Evolutionary conservation across 2,797 vertebrate genomes (phyloP).

Genomic region (Malacoctenus gilli): DNA sequence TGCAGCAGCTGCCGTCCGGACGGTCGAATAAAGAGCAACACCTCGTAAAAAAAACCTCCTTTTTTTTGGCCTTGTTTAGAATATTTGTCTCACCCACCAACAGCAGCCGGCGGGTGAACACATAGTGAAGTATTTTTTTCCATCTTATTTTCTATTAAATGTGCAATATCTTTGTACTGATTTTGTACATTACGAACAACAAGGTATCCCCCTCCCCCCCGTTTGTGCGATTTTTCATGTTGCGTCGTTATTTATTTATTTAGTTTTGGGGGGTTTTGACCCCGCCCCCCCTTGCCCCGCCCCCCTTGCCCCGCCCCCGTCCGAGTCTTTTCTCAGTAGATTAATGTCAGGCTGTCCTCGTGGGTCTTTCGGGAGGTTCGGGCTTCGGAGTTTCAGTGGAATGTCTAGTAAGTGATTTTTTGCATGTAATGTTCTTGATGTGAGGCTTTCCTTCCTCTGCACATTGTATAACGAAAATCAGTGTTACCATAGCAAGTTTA

Average conservation of each 20-base stretch:
- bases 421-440: conserved; percentile 89
- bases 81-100: conserved; percentile 51
- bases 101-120: conserved; percentile 53
- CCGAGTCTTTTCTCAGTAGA: conserved; percentile 64
- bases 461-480: conserved; percentile 90
- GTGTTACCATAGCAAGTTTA: conserved; percentile 87
- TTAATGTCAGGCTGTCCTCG: conserved; percentile 66
- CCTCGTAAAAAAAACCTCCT: conserved; percentile 41
- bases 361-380: conserved; percentile 57
- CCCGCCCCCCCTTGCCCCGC: conserved; percentile 52
- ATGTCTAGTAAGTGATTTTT: conserved; percentile 80
- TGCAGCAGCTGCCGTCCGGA: conserved; percentile 67
- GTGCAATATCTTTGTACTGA: conserved; percentile 83
- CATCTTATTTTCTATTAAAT: conserved; percentile 63
- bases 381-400: conserved; percentile 81
- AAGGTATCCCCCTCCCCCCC: conserved; percentile 56
- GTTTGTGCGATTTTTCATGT: conserved; percentile 61
- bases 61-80: conserved; percentile 63
- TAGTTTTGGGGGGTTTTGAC: conserved; percentile 39
- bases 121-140: conserved; percentile 59
- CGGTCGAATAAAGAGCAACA: conserved; percentile 28
- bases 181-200: conserved; percentile 73
- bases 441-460: conserved; percentile 88
- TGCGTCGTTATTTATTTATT: conserved; percentile 75
- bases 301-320: too few species aligned